phyloP scores from a whole-genome alignment of 2,888 invertebrate species.

The Papilio protenor region DNA sequence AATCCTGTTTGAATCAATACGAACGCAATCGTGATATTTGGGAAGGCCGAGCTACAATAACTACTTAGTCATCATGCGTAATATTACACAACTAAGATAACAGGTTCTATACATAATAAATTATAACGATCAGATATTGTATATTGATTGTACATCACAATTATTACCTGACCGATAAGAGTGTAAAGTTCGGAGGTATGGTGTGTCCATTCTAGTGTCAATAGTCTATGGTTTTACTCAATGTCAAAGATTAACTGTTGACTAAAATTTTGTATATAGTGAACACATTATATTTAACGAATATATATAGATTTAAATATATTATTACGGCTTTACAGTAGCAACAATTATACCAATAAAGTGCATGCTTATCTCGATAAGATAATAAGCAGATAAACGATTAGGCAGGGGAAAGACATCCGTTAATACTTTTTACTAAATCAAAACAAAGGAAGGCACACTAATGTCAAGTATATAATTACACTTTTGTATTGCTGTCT shows the following conservation, averaged over 20 bases:
- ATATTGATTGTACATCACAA: not conserved
- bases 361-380: not conserved
- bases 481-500: too few species aligned
- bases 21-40: not conserved
- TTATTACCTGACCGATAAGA: not conserved
- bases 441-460: too few species aligned
- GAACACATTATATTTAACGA: too few species aligned
- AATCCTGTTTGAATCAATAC: not conserved
- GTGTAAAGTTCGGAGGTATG: not conserved
- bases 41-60: not conserved
- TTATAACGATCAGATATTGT: slow-evolving; percentile 15
- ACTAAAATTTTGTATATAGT: too few species aligned
- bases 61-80: not conserved
- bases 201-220: too few species aligned
- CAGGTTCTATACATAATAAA: slow-evolving; percentile 29
- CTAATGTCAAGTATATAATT: too few species aligned
- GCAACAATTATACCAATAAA: not conserved
- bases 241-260: too few species aligned
- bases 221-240: too few species aligned
- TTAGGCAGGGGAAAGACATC: too few species aligned
- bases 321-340: not conserved
- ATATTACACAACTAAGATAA: not conserved
- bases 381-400: not conserved
- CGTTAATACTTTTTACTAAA: too few species aligned
- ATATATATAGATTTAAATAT: not conserved